Base-by-base conservation (phyloP, 2,797 vertebrate genomes). In the Channa striata region DNA sequence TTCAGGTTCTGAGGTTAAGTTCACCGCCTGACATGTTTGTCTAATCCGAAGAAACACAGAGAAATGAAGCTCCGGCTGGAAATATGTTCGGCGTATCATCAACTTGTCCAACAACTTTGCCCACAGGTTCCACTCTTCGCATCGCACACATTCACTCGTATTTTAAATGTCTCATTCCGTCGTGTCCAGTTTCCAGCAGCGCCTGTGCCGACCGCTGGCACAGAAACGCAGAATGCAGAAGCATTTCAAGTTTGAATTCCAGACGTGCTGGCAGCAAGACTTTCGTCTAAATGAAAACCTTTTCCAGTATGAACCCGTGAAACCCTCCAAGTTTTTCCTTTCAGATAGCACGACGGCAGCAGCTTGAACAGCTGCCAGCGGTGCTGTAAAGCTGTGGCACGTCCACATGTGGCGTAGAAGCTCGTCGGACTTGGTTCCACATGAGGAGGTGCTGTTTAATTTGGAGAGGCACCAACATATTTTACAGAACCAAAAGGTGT, bases 211-310 rank as follows among this genome's bases (percentile, higher is more conserved):
- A 20, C 53, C 9, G 53, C 20, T 4, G 1, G 62, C 56, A 46
- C 10, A 3, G 61, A 44, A 11, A 16, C 16, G 1, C 36, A 5
- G 34, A 37, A 47, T 23, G 53, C 16, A 57, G 30, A 43, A 40
- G 44, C 6, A 1, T 50, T 78, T 70, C 58, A 61, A 58, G 52
- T 68, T 54, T 50, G 30, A 59, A 60, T 43, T 57, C 72, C 78
- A 87, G 78, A 78, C 71, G 0, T 62, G 61, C 61, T 7, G 58
- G 72, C 67, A 56, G 47, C 16, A 82, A 59, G 59, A 82, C 33
- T 67, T 72, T 79, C 63, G 14, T 44, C 72, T 72, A 62, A 75
- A 57, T 8, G 64, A 70, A 21, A 75, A 23, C 64, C n/a, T 64
- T 70, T 77, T 69, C 63, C 67, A 49, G 13, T 3, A 16, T 40